Evolutionary conservation across 1,140 invertebrate species (phyloP), one percentile per base, ranked within the genome.

Genomic region (Lethrus apterus): DNA sequence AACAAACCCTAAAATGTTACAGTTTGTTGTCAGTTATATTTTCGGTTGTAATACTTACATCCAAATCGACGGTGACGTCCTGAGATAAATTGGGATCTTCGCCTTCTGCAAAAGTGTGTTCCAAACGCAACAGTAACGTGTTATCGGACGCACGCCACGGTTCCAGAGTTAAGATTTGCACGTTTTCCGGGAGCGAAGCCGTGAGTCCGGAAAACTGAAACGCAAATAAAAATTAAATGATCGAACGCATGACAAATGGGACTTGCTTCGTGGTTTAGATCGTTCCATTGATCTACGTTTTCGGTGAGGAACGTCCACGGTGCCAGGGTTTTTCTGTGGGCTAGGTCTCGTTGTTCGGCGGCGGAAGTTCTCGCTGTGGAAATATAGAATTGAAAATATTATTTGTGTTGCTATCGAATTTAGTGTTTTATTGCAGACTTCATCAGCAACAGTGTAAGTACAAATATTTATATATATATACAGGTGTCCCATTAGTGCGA

Each of bases 121-220:
- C 80, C 3, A 81, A 59, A 17, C 80, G 61, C 9, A 89, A 50
- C 11, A 89, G 64, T 13, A 79, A 47, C 3, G 63, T 64, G 2
- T 54, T 56, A 10, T 69, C 66, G 10, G 3, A 23, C 11, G 14
- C 2, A 34, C 70, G 15, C 72, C 79, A 79, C 26, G 79, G 76
- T 58, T 86, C 82, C 17, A 87, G 57, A 8, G 84, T 86, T 19
- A 89, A 59, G 19, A 89, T 62, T 51, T 84, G 69, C n/a, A 81
- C 67, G 58, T 79, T 75, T 15, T 54, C 20, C 5, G 79, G 78
- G 11, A 83, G 59, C n/a, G 11, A 17, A 10, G 13, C 31, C 8
- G 14, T 42, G 8, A 52, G 14, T 14, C 35, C 46, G 17, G 33
- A 17, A 33, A 26, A 52, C 51, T 52, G 24, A 13, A 45, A 45